These are phyloP conservation scores for Lutraria lutraria DNA, from an alignment of 2,888 invertebrate genomes.

Conservation along the genomic window DNA sequence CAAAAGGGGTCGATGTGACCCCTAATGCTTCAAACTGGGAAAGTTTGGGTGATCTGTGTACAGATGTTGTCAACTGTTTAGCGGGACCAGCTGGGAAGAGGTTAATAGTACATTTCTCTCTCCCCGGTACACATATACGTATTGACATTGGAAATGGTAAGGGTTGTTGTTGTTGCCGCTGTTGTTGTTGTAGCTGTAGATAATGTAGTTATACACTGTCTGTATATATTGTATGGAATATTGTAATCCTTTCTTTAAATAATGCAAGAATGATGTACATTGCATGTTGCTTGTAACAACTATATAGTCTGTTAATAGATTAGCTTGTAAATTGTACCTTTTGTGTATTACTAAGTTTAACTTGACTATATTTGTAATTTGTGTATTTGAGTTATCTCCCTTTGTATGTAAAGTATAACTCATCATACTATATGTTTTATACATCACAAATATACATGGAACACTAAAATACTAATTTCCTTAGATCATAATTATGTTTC, in stretches of 20 bases:
- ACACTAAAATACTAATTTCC: too few species aligned
- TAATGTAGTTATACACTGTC: background rate
- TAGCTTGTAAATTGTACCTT: background rate
- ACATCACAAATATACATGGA: too few species aligned
- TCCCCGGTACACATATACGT: constrained; percentile 62
- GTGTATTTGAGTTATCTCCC: background rate
- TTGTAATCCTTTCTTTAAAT: background rate
- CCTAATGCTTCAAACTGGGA: constrained; percentile 61
- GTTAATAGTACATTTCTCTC: constrained; percentile 63
- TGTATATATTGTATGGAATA: background rate
- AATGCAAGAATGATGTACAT: background rate
- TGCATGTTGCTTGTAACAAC: constrained; percentile 4
- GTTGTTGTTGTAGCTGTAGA: constrained; percentile 29
- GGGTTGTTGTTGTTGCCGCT: constrained; percentile 51
- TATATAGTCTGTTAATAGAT: too few species aligned
- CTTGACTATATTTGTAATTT: background rate
- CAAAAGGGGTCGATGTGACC: constrained; percentile 57
- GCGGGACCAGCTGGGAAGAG: constrained; percentile 55
- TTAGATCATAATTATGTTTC: too few species aligned
- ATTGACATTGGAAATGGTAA: constrained; percentile 69
- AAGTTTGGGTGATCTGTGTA: constrained; percentile 59
- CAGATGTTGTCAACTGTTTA: constrained; percentile 58
- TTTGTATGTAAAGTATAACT: background rate
- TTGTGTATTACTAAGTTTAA: background rate
- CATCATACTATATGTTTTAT: too few species aligned